Base-by-base conservation (phyloP, 2,888 invertebrate species). In the Plebejus anna region DNA sequence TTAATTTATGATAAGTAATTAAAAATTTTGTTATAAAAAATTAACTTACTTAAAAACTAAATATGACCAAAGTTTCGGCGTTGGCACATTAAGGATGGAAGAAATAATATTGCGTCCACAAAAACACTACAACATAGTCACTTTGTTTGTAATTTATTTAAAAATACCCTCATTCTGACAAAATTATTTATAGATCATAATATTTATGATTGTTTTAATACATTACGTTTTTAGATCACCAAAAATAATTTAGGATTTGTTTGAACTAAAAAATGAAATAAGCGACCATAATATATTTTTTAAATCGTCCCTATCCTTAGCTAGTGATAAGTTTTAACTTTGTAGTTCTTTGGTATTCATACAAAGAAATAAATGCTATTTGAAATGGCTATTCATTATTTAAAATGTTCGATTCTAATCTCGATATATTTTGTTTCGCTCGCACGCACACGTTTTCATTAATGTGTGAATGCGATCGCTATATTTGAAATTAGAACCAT, bases 81-180 rank as follows among this genome's bases (percentile, higher is more conserved):
- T 66, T 66, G 66, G 66, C 66, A 66, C 66, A 66, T 32, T 36
- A 66, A 66, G 66, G 32, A 66, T 66, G 66, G 66, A 66, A 66
- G 66, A 66, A 66, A 66, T 66, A 36, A 66, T 66, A 66, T 32
- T 66, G 13, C 4, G 32, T 36, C 66, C 66, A 11, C 36, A 11
- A 36, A 66, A 66, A 16, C 28, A 13, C 1, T 16, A 66, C 66
- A 66, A 36, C 13, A 66, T 66, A 5, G 32, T 66, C 13, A 36
- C 16, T 36, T 1, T 66, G 32, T 32, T 32, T 32, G 13, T 4
- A 61, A 28, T 61, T 32, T 32, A 13, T 59, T 59, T 59, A 4
- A 2, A 66, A 28, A 28, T 66, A 66, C 28, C 32, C 32, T 11
- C 61, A 28, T 61, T 28, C 9, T 61, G 6, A 9, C 42, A 42